Conservation (phyloP, 1,140 invertebrate genomes). For the Idris sp. region DNA sequence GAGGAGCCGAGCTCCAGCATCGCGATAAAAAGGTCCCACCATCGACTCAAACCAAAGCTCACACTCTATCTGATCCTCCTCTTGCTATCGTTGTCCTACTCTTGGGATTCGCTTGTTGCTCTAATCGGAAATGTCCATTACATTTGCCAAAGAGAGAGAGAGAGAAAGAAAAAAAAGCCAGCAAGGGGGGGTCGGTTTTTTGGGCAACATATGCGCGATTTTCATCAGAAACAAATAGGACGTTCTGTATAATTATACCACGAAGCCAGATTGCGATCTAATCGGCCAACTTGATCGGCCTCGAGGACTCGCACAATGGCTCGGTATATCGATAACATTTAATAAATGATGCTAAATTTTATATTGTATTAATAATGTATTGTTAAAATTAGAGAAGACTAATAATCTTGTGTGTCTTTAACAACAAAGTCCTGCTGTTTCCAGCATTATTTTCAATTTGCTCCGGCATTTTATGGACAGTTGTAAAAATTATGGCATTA, state of each 20-base stretch:
- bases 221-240: conserved; percentile 48
- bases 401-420: too few species aligned
- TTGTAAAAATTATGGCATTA: conserved; percentile 69
- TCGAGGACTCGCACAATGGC: conserved; percentile 12
- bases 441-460: conserved; percentile 66
- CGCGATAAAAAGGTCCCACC: conserved; percentile 77
- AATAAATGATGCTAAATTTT: too few species aligned
- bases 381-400: too few species aligned
- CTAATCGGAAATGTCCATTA: too few species aligned
- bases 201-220: too few species aligned
- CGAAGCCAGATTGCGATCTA: conserved; percentile 31
- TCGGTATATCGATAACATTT: conserved; percentile 45
- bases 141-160: too few species aligned
- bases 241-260: conserved; percentile 39
- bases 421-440: too few species aligned
- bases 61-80: conserved; percentile 57
- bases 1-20: conserved; percentile 77
- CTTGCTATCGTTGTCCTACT: conserved; percentile 15
- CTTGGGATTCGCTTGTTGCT: conserved; percentile 42
- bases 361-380: too few species aligned
- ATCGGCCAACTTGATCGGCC: conserved; percentile 7
- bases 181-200: too few species aligned
- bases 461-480: conserved; percentile 51
- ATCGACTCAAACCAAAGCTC: conserved; percentile 65
- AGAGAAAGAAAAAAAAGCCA: too few species aligned